Evolutionary conservation across 2,113 vertebrate genomes (phyloP), one percentile per base, ranked within the genome.

Genomic region (Passer montanus): DNA sequence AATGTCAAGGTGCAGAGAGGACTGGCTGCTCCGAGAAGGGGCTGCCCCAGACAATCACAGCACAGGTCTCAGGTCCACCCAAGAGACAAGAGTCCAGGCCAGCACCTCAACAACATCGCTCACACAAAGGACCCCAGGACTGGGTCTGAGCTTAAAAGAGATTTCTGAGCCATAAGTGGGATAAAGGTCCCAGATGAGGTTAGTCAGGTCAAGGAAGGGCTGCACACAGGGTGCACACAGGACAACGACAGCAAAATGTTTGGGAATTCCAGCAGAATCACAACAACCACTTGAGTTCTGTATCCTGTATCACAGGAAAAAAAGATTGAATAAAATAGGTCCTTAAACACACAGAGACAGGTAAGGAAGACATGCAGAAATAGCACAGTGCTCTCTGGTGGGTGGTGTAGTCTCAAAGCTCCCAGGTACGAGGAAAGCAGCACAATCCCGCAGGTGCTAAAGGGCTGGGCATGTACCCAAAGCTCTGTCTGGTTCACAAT

Each of bases 381-480:
- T 8, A 74, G 72, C 58, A 85, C 53, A 91, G 85, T 93, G 88
- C 90, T 93, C 93, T 78, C 85, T 94, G 76, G 52, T 76, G 88
- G 76, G 52, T 76, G 88, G 86, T 9, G 5, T 11, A 24, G 52
- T 59, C 81, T 66, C 82, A 70, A 49, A 76, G 63, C 49, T 89
- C 82, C 35, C 7, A 4, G 1, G 5, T 18, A 23, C 1, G 20
- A 55, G 33, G 46, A 43, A 47, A 31, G 55, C 39, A 76, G n/a
- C 56, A 55, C 0, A 6, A 64, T 19, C 30, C 41, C 49, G 28
- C 53, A 87, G 44, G 47, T 19, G 27, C 27, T 59, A 21, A 49
- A 90, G 72, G 46, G 41, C 17, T 30, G 35, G 23, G 9, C 47
- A 43, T 3, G 43, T 7, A 70, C 27, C 43, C 55, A 70, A 44